Evolutionary conservation across 2,888 invertebrate species (phyloP).

Genomic region (Volucella bombylans): DNA sequence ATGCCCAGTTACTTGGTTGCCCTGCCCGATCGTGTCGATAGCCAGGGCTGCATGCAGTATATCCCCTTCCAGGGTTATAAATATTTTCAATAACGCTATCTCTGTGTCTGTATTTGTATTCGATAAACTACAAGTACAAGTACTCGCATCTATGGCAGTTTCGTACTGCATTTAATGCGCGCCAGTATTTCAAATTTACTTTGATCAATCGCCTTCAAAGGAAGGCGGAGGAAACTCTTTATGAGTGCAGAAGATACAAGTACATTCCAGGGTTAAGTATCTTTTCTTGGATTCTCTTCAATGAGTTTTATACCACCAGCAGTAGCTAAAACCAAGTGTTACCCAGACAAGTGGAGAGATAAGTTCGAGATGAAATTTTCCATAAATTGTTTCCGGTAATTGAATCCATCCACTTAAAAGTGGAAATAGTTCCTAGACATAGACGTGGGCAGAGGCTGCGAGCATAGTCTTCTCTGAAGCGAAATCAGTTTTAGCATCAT

Average conservation of each 20-base stretch:
- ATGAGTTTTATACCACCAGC: not conserved
- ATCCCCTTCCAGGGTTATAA: not conserved
- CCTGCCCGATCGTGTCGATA: not conserved
- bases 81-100: conserved; percentile 13
- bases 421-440: conserved; percentile 30
- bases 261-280: conserved; percentile 25
- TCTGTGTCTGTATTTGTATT: conserved; percentile 32
- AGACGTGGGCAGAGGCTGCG: not conserved
- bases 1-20: conserved; percentile 53
- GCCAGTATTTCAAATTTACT: conserved; percentile 34
- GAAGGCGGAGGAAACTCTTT: not conserved
- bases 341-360: conserved; percentile 60
- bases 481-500: conserved; percentile 57
- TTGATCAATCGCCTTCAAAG: conserved; percentile 42
- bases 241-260: conserved; percentile 10
- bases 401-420: conserved; percentile 68
- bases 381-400: conserved; percentile 74
- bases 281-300: conserved; percentile 32
- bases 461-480: conserved; percentile 3
- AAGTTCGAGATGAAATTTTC: conserved; percentile 70
- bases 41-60: conserved; percentile 6
- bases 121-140: conserved; percentile 54
- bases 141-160: no score
- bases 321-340: conserved; percentile 34
- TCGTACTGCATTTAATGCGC: conserved; percentile 36